A percentile compares a stretch with the other conserved stretches of the same genome.
Evolutionary conservation across 1,140 invertebrate genomes (phyloP).

Genomic region (Leptopilina boulardi): DNA sequence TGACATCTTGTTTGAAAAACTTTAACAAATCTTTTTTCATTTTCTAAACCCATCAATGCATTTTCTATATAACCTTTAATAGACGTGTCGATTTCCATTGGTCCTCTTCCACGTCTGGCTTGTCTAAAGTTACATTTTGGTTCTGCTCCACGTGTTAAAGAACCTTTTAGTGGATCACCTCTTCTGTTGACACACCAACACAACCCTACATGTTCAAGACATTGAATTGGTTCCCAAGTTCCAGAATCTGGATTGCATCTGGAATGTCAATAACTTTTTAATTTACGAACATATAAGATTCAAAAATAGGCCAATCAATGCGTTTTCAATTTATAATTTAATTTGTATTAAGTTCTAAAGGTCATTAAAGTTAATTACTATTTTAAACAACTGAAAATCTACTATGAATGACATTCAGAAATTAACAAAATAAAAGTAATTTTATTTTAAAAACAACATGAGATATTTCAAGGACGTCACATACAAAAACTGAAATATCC

Average conservation of each 20-base stretch:
- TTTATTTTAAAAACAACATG: no score
- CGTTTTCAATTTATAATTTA: no score
- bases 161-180: constrained; percentile 87
- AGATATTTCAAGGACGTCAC: no score
- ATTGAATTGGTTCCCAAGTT: constrained; percentile 88
- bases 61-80: constrained; percentile 67
- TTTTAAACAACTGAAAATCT: no score
- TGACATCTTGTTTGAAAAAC: constrained; percentile 79
- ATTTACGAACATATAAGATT: no score
- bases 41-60: constrained; percentile 55
- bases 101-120: constrained; percentile 77
- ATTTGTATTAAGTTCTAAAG: no score
- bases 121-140: constrained; percentile 86
- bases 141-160: constrained; percentile 82
- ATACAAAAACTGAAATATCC: no score
- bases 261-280: neutral
- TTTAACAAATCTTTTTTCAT: constrained; percentile 58
- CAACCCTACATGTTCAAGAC: constrained; percentile 86
- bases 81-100: constrained; percentile 62
- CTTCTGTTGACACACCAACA: constrained; percentile 91
- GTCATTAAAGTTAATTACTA: no score
- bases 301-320: no score
- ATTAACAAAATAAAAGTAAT: no score
- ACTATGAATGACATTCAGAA: no score
- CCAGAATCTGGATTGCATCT: constrained; percentile 83